phyloP scores from a whole-genome alignment of 2,888 invertebrate genomes.

The Eupithecia abbreviata region DNA sequence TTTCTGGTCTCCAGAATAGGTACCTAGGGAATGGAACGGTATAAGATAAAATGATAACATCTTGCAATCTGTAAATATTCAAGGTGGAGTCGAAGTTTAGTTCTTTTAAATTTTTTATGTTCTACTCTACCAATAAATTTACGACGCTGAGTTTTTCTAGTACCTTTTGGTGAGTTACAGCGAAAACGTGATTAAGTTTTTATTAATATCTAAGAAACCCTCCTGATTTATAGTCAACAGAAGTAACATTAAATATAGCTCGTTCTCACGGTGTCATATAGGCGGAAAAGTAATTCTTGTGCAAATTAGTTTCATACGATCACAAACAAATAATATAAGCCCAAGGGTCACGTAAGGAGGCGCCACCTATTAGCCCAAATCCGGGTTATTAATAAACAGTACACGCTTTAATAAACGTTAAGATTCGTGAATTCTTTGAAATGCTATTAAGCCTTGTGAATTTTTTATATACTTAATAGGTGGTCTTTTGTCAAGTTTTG shows the following conservation, averaged over 20 bases:
- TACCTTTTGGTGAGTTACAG: background rate
- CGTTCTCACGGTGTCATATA: background rate
- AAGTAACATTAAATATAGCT: background rate
- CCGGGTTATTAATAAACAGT: slow-evolving; percentile 21
- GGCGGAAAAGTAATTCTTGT: background rate
- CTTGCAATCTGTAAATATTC: background rate
- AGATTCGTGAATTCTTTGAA: slow-evolving; percentile 20
- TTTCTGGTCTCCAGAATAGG: background rate
- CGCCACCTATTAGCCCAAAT: slow-evolving; percentile 8
- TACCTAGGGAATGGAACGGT: background rate
- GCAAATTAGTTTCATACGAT: background rate
- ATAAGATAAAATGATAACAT: background rate
- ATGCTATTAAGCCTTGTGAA: slow-evolving; percentile 24
- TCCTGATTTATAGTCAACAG: background rate
- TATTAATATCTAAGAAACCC: background rate
- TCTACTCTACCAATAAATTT: background rate
- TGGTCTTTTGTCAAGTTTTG: background rate
- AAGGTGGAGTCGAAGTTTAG: background rate
- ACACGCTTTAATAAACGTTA: slow-evolving; percentile 14
- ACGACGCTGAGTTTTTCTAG: background rate
- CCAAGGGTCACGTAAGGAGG: slow-evolving; percentile 2
- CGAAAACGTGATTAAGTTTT: background rate
- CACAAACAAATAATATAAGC: background rate
- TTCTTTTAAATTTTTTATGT: no score
- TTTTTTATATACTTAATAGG: background rate